Evolutionary conservation across 1,140 invertebrate species (phyloP), one percentile per base, ranked within the genome.

Genomic region (Lysiphlebus fabarum): DNA sequence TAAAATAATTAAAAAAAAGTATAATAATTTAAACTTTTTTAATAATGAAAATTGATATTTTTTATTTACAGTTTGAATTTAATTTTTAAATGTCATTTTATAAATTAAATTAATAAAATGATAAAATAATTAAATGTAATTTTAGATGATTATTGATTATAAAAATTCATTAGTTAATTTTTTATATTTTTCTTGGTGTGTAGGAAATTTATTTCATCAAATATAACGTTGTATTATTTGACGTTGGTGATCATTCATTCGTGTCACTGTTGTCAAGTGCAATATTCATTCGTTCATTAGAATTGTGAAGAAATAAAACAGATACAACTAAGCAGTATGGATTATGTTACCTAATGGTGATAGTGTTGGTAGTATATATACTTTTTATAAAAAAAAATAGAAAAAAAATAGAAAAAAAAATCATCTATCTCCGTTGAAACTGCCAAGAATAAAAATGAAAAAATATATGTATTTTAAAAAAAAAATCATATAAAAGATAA

Each of bases 221-320:
- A 51, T 51, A 36, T 51, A 34, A 34, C 36, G 49, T n/a, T 33
- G 33, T 38, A 51, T 51, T 51, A 51, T 51, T 34, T 51, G 49
- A 51, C 49, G 11, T 51, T 51, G 36, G 38, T 51, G 34, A 51
- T 51, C 34, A 34, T 51, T 37, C 49, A 34, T 38, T 51, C 33
- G 33, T 37, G 49, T 51, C 36, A n/a, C 10, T 36, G 36, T 51
- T 51, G 49, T 51, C 49, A 51, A 51, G 38, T 51, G 49, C 49
- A 51, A 51, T 51, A 33, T 38, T 37, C 34, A 3, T 11, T 51
- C 11, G 49, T 11, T 5, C 36, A 37, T 51, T 9, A 38, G 38
- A 51, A 37, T 33, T 7, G 38, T 40, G 38, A 40, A 40, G 38
- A 36, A 51, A 51, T 36, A 51, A 51, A 51, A 51, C 49, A 51